Evolutionary conservation across 2,113 vertebrate genomes (phyloP).

Genomic region (Pluvianellus socialis): DNA sequence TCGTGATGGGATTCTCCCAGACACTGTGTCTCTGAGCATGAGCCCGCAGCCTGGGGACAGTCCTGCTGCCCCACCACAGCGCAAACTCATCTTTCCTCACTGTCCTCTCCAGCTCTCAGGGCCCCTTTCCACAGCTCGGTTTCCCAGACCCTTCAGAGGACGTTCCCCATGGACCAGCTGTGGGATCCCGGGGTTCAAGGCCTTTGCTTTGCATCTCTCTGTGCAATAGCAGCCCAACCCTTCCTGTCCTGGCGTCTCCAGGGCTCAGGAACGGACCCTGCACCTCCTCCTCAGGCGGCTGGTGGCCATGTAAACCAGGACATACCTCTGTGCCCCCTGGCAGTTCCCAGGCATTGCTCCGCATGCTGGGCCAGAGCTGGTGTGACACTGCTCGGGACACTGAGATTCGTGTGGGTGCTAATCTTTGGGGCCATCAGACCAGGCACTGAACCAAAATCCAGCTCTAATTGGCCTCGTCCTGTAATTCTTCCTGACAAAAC

Average conservation of each 20-base stretch:
- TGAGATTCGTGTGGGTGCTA: slow-evolving; percentile 8
- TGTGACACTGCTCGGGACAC: background rate
- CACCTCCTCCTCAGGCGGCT: background rate
- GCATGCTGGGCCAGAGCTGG: rapidly evolving
- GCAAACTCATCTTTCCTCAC: background rate
- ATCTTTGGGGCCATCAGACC: slow-evolving; percentile 29
- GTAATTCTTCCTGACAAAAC: slow-evolving; percentile 54
- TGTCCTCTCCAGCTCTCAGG: background rate
- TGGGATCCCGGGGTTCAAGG: background rate
- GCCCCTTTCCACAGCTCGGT: background rate
- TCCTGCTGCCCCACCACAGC: rapidly evolving
- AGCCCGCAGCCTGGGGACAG: too few relatives aligned
- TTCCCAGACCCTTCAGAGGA: background rate
- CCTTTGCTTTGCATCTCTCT: background rate
- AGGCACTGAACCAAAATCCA: background rate
- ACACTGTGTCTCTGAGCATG: rapidly evolving
- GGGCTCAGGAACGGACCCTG: background rate
- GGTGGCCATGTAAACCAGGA: background rate
- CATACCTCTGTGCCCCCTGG: background rate
- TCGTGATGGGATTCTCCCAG: rapidly evolving
- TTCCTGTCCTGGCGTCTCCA: rapidly evolving
- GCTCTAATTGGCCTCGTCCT: slow-evolving; percentile 49
- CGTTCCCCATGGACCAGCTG: background rate
- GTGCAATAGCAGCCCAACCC: background rate
- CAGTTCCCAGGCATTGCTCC: background rate